Percentiles rank a stretch among this genome's conserved stretches.
Conservation (phyloP, 2,797 vertebrate species). For the Sebastes umbrosus region DNA sequence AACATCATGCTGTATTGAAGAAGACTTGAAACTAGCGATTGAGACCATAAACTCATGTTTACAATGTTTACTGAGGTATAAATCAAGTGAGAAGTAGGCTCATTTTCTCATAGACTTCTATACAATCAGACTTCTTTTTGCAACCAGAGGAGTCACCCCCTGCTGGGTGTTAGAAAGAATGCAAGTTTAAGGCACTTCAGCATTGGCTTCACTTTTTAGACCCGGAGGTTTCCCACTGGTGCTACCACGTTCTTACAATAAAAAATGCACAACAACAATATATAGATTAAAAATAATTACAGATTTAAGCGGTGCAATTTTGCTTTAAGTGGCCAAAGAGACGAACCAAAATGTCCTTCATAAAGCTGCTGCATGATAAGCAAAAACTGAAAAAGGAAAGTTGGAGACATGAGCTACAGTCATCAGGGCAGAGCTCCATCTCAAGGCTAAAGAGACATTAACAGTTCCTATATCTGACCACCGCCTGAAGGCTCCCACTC, state of each 20-base stretch:
- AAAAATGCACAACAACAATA: background rate
- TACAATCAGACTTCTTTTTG: too few species aligned
- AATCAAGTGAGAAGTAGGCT: too few species aligned
- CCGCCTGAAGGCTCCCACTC: constrained; percentile 55
- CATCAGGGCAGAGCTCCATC: constrained; percentile 36
- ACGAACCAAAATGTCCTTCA: background rate
- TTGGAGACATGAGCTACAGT: constrained; percentile 5
- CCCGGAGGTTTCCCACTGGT: accelerated
- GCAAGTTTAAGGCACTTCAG: too few species aligned
- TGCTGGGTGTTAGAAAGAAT: too few species aligned
- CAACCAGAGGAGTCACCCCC: too few species aligned
- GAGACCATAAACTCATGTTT: too few species aligned
- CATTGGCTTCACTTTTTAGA: accelerated
- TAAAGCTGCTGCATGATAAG: background rate
- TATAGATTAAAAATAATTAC: background rate
- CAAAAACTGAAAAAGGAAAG: background rate
- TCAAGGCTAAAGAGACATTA: constrained; percentile 44
- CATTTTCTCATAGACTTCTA: too few species aligned
- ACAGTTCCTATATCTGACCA: constrained; percentile 54
- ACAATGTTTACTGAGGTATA: too few species aligned
- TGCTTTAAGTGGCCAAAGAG: background rate
- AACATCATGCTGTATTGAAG: too few species aligned
- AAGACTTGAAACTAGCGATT: too few species aligned
- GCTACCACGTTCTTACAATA: background rate
- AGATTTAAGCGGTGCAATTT: background rate